These are phyloP conservation scores for Patella ulyssiponensis DNA, from an alignment of 2,888 invertebrate genomes.

Conservation along the genomic window DNA sequence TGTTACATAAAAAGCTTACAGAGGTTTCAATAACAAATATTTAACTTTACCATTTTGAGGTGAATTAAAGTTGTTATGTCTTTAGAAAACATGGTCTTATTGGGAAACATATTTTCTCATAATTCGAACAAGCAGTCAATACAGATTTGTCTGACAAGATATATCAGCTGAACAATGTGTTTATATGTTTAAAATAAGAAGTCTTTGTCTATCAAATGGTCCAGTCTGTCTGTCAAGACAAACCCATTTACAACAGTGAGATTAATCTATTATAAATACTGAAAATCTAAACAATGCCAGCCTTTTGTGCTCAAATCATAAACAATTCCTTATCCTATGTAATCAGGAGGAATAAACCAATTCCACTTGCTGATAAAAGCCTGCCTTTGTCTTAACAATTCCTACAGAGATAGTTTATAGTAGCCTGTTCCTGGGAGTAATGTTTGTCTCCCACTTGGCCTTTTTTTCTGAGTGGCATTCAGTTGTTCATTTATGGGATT, in stretches of 20 bases:
- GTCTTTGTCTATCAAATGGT: slow-evolving; percentile 7
- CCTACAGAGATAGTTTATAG: slow-evolving; percentile 3
- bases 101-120: too few species aligned
- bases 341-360: slow-evolving; percentile 11
- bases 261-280: slow-evolving; percentile 9
- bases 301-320: slow-evolving; percentile 9
- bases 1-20: too few species aligned
- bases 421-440: neutral
- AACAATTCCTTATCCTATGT: slow-evolving; percentile 2
- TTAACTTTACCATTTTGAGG: too few species aligned
- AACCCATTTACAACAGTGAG: neutral
- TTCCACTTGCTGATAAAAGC: slow-evolving; percentile 7
- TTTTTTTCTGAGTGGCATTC: too few species aligned
- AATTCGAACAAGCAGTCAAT: too few species aligned
- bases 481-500: too few species aligned
- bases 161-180: too few species aligned
- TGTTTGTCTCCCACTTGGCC: too few species aligned
- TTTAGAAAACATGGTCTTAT: too few species aligned
- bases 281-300: slow-evolving; percentile 11
- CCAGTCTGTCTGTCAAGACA: slow-evolving; percentile 1
- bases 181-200: neutral
- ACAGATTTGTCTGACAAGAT: too few species aligned
- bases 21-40: too few species aligned
- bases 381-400: slow-evolving; percentile 10
- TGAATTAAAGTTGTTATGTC: too few species aligned